These are phyloP conservation scores for Coluber constrictor DNA, from an alignment of 2,797 vertebrate species.

Conservation along the genomic window DNA sequence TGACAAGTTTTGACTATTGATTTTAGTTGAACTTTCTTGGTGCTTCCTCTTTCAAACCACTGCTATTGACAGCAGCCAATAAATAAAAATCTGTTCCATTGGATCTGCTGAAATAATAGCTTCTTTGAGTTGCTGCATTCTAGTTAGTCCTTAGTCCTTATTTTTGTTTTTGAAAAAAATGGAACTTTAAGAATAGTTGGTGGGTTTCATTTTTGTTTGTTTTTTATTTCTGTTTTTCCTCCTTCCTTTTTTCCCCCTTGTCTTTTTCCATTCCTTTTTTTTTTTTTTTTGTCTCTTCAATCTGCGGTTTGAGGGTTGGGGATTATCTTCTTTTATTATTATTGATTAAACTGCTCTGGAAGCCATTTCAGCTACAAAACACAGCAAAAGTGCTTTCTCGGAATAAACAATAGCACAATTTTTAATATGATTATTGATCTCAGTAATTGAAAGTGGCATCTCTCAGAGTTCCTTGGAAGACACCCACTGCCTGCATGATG, in stretches of 20 bases:
- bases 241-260: not conserved
- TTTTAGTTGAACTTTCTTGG: not conserved
- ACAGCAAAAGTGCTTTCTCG: not conserved
- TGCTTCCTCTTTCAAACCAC: not conserved
- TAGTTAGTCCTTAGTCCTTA: not conserved
- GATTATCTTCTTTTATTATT: not conserved
- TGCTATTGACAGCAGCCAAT: not conserved
- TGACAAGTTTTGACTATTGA: not conserved
- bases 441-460: not conserved
- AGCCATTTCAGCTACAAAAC: not conserved
- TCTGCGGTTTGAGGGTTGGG: not conserved
- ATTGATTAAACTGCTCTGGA: not conserved
- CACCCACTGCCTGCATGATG: not conserved
- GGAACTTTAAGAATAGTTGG: not conserved
- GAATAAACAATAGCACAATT: not conserved
- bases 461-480: not conserved
- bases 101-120: not conserved
- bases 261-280: not conserved
- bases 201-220: not conserved
- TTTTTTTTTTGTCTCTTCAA: not conserved
- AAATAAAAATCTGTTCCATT: not conserved
- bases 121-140: not conserved
- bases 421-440: not conserved
- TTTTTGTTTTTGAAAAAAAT: not conserved
- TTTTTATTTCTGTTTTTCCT: not conserved